Base-by-base conservation (phyloP, 64 coral and sea anemone species). In the Porites lutea region DNA sequence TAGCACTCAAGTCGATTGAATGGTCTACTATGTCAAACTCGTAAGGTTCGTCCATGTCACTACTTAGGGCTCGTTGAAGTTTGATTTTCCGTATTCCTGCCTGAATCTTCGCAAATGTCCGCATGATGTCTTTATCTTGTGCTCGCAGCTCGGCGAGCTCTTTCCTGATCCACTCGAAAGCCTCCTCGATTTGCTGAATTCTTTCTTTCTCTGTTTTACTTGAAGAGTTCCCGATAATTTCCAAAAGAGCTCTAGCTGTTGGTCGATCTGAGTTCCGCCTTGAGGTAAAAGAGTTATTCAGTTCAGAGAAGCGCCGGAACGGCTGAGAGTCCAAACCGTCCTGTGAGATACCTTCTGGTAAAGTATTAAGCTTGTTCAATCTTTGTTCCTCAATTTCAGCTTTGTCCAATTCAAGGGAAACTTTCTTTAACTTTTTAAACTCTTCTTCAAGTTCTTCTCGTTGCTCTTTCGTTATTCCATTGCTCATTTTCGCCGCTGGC, bases 81-180 rank as follows among this genome's bases (percentile, higher is more conserved):
- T 89, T 88, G 13, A 93, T 89, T 15, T 93, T 87, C 15, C 92
- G 22, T 81, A 93, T 93, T 75, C 86, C 92, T 3, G 92, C 86
- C 80, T 93, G 92, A 48, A 93, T 93, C 57, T 82, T 81, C 3
- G 84, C 65, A 82, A 93, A 93, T 87, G 88, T 82, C 37, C 92
- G 47, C 92, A 93, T 93, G 10, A 93, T 93, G 23, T 93, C 92
- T 59, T 93, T 93, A 75, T 93, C 92, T 89, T 93, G 92, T 13
- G 92, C 92, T 37, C 92, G 73, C 18, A 93, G 69, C 23, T 93
- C 92, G 8, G 75, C 77, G 6, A 93, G 73, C 82, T 93, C 92
- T 89, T 93, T 80, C 13, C 92, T 87, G 21, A 93, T 89, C 92
- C 92, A 93, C 47, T 93, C 77, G 59, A 93, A 93, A 50, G 92